Base-by-base conservation (phyloP, 1,140 invertebrate species). In the Meteorus sp. region DNA sequence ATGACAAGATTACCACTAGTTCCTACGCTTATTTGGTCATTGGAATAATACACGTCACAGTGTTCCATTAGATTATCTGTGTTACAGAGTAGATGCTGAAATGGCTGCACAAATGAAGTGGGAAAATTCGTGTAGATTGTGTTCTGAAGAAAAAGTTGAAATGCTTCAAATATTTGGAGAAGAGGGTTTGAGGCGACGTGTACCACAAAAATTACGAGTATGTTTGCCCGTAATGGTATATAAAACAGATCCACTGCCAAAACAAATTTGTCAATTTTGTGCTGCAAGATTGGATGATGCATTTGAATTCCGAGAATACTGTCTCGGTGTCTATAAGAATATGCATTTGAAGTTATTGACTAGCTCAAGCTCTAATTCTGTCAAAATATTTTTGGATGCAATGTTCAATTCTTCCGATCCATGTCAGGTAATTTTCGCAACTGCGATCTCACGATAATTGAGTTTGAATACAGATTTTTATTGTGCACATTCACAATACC, bases 191-290 rank as follows among this genome's bases (percentile, higher is more conserved):
- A 67, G 70, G 13, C 61, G 74, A 9, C 73, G 65, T 39, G 68
- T 75, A 7, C 69, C 62, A 9, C 65, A 76, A 33, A 76, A 76
- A 56, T 37, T 76, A 20, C 60, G 73, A 8, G 71, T 72, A 4
- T 74, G 71, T 33, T 54, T 76, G 11, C 74, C 74, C 4, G 66
- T 76, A 8, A 51, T 76, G 44, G 74, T 76, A 0, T 76, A 76
- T 52, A 70, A 73, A 61, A 73, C 65, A 11, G 74, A 76, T 61
- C 74, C 74, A 17, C 57, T 76, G 62, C 74, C 74, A 20, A 76
- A 76, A 55, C 67, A 74, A 62, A 75, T 76, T 23, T 76, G 74
- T 37, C 74, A 76, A 53, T 76, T 74, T 44, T 76, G 74, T 19
- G 74, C 74, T 6, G 73, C 74, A 0, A 66, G 73, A 33, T 20